phyloP scores from a whole-genome alignment of 2,113 vertebrate species.

The Eurystomus gularis region DNA sequence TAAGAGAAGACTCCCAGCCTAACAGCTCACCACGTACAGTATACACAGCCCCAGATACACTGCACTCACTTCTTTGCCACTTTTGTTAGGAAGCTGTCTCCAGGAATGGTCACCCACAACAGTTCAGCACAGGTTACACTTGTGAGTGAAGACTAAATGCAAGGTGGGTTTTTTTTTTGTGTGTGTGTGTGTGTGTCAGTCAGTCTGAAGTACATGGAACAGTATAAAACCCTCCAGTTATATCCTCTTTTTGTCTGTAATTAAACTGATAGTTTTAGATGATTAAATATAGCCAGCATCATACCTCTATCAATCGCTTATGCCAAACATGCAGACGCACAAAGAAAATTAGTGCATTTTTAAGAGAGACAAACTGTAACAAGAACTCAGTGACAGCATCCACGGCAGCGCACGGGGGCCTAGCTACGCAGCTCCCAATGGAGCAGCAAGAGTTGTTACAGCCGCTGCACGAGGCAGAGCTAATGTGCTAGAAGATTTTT shows the following conservation, averaged over 20 bases:
- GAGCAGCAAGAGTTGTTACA: not conserved
- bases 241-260: not conserved
- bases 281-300: not conserved
- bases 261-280: not conserved
- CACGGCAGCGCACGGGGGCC: not conserved
- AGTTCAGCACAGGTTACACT: not conserved
- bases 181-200: not conserved
- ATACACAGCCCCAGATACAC: not conserved
- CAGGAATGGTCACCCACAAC: not conserved
- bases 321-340: not conserved
- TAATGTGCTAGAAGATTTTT: not conserved
- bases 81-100: not conserved
- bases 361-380: not conserved
- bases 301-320: not conserved
- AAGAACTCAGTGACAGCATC: not conserved
- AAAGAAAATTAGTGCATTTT: not conserved
- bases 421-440: not conserved
- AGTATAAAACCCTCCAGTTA: not conserved
- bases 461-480: not conserved
- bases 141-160: not conserved
- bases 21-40: fast-evolving
- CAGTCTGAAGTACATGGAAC: not conserved
- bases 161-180: not conserved
- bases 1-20: not conserved
- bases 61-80: not conserved